Base-by-base conservation (phyloP, 2,888 invertebrate genomes). In the Drosophila prostipennis region DNA sequence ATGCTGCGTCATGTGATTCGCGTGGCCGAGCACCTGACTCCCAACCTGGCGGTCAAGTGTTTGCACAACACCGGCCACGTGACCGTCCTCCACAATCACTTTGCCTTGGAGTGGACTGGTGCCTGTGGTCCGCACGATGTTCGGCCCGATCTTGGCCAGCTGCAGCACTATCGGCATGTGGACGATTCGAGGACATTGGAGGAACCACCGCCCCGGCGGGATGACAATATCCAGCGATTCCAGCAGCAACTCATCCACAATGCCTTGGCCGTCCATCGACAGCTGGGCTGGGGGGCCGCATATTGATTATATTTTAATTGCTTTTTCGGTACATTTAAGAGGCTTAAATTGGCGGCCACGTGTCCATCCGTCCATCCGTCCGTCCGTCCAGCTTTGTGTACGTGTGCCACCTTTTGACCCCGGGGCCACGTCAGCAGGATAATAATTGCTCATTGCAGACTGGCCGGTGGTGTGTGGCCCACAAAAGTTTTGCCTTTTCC, bases 1-100 rank as follows among this genome's bases (percentile, higher is more conserved):
- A 98, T 98, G 97, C 91, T 97, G 89, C 96, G 96, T 91, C 97
- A 97, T 92, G 96, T 97, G 54, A 95, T 96, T 90, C 94, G 97
- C 58, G 95, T 97, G 71, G 95, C 95, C 82, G 96, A 97, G 91
- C 97, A 96, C 92, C 96, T 96, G 23, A 96, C 96, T 91, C 96
- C 96, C 0, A 95, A 96, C 72, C 95, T 95, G 91, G 97, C 97
- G 91, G 95, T 97, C 78, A 98, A 98, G 93, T 97, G 97, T 91
- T 96, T 98, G 93, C 98, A 98, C 92, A 96, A 96, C 92, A 96
- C 97, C 29, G 96, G 96, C 83, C 94, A 96, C 88, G 97, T 96
- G 59, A 93, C 97, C 43, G 95, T 96, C 23, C 92, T 98, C 70
- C 98, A 98, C 93, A 98, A 98, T 92, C 98, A 98, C 92, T 97